Base-by-base conservation (phyloP, 1,140 invertebrate genomes). In the Bactericera cockerelli region DNA sequence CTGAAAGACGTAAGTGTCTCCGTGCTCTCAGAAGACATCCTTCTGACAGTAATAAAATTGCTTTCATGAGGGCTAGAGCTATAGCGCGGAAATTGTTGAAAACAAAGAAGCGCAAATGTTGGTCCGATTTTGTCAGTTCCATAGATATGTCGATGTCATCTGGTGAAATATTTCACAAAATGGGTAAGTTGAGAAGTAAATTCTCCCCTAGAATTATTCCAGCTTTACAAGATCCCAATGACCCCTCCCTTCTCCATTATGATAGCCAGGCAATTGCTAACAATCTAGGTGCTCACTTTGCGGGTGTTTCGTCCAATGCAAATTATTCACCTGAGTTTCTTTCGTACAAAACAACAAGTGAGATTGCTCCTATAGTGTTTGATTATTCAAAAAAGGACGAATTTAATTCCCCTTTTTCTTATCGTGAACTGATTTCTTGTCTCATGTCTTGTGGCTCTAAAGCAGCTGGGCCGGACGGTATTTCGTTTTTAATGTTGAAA, bases 151-250 rank as follows among this genome's bases (percentile, higher is more conserved):
- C 42, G 8, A 4, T 49, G n/a, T 10, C 4, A 6, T n/a, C 42
- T 19, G 42, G 42, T 49, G 42, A 49, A 49, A 49, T 49, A 16
- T 49, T 49, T 49, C 42, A 49, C 42, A 49, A 49, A n/a, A 49
- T 49, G 42, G 22, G 42, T 4, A 49, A 49, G 19, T n/a, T 49
- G 4, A 4, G 42, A 4, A 16, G 42, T 4, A 49, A 49, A n/a
- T 49, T 10, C 22, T 10, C 4, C 42, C 42, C 42, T 49, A 49
- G 42, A 49, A 19, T 19, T 16, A 49, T 49, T n/a, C 4, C 42
- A 10, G 42, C 42, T n/a, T 22, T 49, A 16, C 4, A 49, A 4
- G 42, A 49, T 49, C 4, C 4, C n/a, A 49, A 49, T 49, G 8
- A 19, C 19, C 22, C 42, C 8, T 6, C n/a, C 19, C 42, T 10